A percentile compares a stretch with the other conserved stretches of the same genome.
phyloP scores from a whole-genome alignment of 2,113 vertebrate species.

The Pseudois nayaur region DNA sequence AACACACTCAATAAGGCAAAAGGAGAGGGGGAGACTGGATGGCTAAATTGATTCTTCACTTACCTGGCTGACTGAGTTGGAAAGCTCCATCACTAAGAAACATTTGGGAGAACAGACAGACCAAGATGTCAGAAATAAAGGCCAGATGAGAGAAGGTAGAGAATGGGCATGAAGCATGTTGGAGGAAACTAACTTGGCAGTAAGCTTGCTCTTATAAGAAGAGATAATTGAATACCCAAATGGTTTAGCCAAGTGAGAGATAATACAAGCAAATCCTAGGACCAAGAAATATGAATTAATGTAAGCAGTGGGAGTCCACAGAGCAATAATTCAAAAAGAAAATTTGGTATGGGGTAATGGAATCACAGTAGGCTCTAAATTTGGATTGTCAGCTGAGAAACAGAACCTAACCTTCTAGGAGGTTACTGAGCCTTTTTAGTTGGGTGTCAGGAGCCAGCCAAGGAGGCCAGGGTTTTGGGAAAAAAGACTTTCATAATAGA shows the following conservation, averaged over 20 bases:
- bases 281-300: not conserved
- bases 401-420: not conserved
- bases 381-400: not conserved
- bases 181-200: not conserved
- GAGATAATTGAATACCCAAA: not conserved
- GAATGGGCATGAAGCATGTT: not conserved
- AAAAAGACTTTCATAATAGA: not conserved
- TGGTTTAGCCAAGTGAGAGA: not conserved
- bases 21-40: not conserved
- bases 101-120: not conserved
- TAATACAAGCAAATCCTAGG: not conserved
- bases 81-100: not conserved
- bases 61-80: not conserved
- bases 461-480: not conserved
- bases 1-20: not conserved
- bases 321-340: not conserved
- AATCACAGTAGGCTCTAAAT: not conserved
- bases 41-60: not conserved
- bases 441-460: not conserved
- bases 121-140: not conserved
- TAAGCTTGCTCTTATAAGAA: not conserved
- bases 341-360: not conserved
- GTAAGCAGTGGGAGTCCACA: not conserved
- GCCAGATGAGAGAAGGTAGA: conserved; percentile 1
- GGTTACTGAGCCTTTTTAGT: not conserved